phyloP scores from a whole-genome alignment of 2,888 invertebrate species.

The Mimachlamys varia region DNA sequence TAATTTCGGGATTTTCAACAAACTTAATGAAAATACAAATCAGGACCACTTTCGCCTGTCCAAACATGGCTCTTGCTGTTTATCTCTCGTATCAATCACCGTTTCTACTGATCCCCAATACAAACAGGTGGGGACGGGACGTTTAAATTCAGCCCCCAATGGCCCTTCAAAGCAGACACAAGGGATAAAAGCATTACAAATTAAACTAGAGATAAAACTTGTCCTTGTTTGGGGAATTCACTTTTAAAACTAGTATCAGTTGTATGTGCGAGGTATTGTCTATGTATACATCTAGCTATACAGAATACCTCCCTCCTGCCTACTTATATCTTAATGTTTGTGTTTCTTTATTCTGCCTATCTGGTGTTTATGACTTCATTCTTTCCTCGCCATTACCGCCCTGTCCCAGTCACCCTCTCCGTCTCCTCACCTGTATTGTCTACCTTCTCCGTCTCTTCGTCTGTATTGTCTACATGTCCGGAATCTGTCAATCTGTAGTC shows the following conservation, averaged over 20 bases:
- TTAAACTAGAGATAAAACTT: slow-evolving; percentile 18
- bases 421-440: background rate
- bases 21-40: slow-evolving; percentile 36
- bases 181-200: slow-evolving; percentile 31
- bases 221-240: background rate
- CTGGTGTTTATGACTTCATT: slow-evolving; percentile 1
- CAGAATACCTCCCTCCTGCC: background rate
- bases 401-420: background rate
- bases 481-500: background rate
- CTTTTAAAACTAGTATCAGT: slow-evolving; percentile 2
- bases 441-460: background rate
- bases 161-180: slow-evolving; percentile 1
- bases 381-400: background rate
- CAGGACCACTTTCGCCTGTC: slow-evolving; percentile 6
- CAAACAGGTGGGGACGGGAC: slow-evolving; percentile 19
- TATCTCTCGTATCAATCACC: slow-evolving; percentile 1
- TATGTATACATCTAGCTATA: background rate
- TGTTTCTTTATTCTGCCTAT: background rate
- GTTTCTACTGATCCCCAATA: background rate
- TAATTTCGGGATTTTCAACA: slow-evolving; percentile 23
- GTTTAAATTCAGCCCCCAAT: slow-evolving; percentile 11
- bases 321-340: background rate
- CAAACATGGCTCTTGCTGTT: background rate
- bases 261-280: background rate
- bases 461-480: background rate